Base-by-base conservation (phyloP, 2,797 vertebrate genomes). In the Gymnopithys bicolor region DNA sequence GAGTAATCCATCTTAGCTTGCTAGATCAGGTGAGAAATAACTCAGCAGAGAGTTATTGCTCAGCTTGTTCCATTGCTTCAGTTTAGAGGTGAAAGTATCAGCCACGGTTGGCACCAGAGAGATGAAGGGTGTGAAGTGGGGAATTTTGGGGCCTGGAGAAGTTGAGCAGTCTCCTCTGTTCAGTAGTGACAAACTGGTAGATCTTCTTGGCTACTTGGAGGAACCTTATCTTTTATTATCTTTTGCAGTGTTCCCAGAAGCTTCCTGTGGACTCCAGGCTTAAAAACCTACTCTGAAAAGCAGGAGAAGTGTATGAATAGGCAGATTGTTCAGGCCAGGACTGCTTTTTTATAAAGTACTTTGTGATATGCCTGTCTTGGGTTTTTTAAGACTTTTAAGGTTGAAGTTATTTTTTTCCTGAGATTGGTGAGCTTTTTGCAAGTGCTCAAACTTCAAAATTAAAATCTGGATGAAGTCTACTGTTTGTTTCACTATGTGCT, bases 1-100 rank as follows among this genome's bases (percentile, higher is more conserved):
- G 68, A 91, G 60, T 88, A 89, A 87, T 56, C 23, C 30, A 22
- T 91, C 9, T 39, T 22, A 49, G 52, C 56, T 87, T 87, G 59
- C 28, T 77, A 52, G 51, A 43, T 82, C 75, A 80, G 68, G 76
- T 85, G 73, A 87, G 88, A 95, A 91, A 80, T 80, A 87, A 83
- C 79, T 95, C 93, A 94, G 73, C 75, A 68, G 70, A 53, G 11
- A 74, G 84, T 60, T 90, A 56, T 1, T 87, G 89, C 74, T 87
- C 70, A 69, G 63, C 22, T 75, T 55, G 63, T 92, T 79, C 56
- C 43, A 12, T 85, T 59, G 30, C 18, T 58, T 67, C 33, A 15
- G 35, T 74, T 59, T 30, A 60, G 73, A 60, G 32, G 33, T 13
- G 13, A 35, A 82, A 58, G 69, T 56, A 10, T 68, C 0, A 0